Evolutionary conservation across 2,797 vertebrate species (phyloP), one percentile per base, ranked within the genome.

Genomic region (Acestrorhynchus altus): DNA sequence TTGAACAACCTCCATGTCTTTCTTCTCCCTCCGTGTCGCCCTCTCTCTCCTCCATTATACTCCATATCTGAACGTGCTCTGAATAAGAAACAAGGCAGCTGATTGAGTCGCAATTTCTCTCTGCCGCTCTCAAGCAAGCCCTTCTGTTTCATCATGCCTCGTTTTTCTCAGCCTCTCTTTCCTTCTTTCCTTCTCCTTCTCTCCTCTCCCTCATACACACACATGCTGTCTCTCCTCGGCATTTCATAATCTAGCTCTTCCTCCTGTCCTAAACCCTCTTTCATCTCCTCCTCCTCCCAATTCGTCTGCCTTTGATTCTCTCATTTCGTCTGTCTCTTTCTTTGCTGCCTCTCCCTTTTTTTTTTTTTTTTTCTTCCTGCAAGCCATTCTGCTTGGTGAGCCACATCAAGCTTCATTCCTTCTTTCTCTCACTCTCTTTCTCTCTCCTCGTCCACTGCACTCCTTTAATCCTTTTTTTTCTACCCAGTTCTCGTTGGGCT

Each of bases 91-190:
- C 60, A 60, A 83, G 77, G 73, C 31, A 22, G 63, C 74, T 83
- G 83, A 86, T 78, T 79, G 80, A 89, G 81, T 80, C 77, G 54
- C 82, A 82, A 78, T 86, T 82, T 82, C 78, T 69, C 81, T 72
- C 63, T n/a, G 64, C 71, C 57, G 77, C 77, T 81, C 71, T 56
- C 77, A 77, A 75, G 80, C 63, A 60, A 81, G 74, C 76, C 67
- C 77, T 79, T 83, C 86, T 81, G 76, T 83, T 83, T 76, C 82
- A 78, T 82, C 75, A 72, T 60, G 59, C 47, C 26, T 31, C 31
- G 31, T 57, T 77, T 71, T 74, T 63, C 74, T 26, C 24, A n/a
- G 28, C 31, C 59, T 65, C 44, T 57, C 20, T 67, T 49, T 49
- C 42, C 54, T 52, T 47, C 47, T 28, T 26, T 76, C 35, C 61